These are phyloP conservation scores for Rugalucina vietnamica DNA, from an alignment of 2,888 invertebrate species.

Conservation along the genomic window DNA sequence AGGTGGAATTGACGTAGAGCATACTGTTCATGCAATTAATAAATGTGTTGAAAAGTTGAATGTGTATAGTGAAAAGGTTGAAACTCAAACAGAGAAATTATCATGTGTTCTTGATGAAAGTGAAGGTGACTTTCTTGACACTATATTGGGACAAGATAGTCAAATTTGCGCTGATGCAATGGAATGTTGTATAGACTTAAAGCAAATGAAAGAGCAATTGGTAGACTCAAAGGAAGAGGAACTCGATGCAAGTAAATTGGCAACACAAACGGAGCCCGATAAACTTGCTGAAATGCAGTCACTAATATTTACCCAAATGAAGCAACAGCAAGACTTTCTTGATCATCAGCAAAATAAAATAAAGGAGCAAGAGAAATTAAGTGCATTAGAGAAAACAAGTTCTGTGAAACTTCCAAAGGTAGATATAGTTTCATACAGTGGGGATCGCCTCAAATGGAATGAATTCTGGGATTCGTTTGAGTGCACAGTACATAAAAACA, in stretches of 20 bases:
- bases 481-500: constrained; percentile 31
- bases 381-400: not conserved
- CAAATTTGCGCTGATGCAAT: not conserved
- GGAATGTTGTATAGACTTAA: not conserved
- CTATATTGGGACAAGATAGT: not conserved
- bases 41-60: not conserved
- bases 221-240: not conserved
- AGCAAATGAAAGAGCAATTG: not conserved
- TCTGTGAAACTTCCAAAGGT: constrained; percentile 2
- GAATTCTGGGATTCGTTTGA: constrained; percentile 47
- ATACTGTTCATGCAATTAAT: not conserved
- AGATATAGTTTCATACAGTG: constrained; percentile 10
- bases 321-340: constrained; percentile 8
- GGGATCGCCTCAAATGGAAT: constrained; percentile 19
- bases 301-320: not conserved
- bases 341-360: not conserved
- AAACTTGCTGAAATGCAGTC: not conserved
- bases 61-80: constrained; percentile 10
- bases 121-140: constrained; percentile 7
- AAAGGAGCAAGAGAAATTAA: not conserved
- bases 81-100: constrained; percentile 15
- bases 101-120: not conserved
- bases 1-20: not conserved
- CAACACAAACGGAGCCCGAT: not conserved
- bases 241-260: not conserved